Conservation (phyloP, 53 echinoderm and acorn worm species). For the Echinometra lucunter region DNA sequence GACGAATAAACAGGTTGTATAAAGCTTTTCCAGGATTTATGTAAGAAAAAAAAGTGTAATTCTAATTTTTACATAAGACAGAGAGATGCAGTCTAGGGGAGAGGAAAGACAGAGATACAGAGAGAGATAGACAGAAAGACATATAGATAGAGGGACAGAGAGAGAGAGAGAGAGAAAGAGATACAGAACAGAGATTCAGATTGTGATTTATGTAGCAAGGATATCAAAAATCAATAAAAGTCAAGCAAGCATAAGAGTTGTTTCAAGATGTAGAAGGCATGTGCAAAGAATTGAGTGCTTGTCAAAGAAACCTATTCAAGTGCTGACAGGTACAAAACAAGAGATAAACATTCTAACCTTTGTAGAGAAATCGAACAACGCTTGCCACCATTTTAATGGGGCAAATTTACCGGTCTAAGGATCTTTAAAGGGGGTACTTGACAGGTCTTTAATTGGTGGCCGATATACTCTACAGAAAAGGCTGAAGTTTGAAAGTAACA, state of each 20-base stretch:
- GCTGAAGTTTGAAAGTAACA: background rate
- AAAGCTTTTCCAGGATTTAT: too few relatives aligned
- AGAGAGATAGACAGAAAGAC: background rate
- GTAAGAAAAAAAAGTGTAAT: too few relatives aligned
- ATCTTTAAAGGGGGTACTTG: slow-evolving; percentile 4
- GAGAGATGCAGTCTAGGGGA: too few relatives aligned
- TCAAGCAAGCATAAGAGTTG: background rate
- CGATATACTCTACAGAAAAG: slow-evolving; percentile 1
- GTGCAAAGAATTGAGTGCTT: background rate
- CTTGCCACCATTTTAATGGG: background rate
- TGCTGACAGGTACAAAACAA: background rate
- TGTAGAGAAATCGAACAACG: background rate
- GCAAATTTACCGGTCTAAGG: slow-evolving; percentile 17
- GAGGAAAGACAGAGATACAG: background rate
- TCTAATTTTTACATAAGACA: too few relatives aligned
- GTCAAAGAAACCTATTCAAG: background rate
- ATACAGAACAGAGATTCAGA: background rate
- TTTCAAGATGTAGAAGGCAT: background rate
- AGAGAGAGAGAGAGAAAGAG: background rate
- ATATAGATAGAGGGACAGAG: background rate
- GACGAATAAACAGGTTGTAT: too few relatives aligned
- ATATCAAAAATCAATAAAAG: background rate
- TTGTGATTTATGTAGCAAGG: background rate
- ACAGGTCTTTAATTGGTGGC: slow-evolving; percentile 58
- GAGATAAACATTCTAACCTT: background rate